Conservation (phyloP, 2,113 vertebrate species). For the Myiopsitta monachus region DNA sequence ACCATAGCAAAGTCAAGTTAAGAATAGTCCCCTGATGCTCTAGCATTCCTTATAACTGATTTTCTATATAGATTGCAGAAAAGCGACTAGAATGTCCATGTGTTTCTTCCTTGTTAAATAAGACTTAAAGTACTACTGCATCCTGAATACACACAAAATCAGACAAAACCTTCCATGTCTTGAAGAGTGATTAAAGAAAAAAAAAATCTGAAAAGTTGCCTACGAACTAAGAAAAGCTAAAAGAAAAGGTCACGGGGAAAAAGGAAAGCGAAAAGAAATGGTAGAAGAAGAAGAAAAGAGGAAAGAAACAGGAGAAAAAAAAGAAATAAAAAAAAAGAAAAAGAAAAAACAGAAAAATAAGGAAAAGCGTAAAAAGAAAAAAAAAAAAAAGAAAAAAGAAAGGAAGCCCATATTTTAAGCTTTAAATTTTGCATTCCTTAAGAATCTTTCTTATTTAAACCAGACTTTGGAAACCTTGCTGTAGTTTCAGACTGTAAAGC, state of each 20-base stretch:
- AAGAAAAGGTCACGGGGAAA: rapidly evolving
- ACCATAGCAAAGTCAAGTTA: not conserved
- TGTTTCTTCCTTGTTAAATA: not conserved
- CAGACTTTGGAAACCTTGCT: constrained; percentile 20
- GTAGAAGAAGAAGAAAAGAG: not conserved
- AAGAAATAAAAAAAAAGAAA: rapidly evolving
- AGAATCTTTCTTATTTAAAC: constrained; percentile 45
- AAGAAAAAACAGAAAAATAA: rapidly evolving
- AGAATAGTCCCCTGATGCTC: not conserved
- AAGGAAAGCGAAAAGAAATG: not conserved
- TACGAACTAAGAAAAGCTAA: not conserved
- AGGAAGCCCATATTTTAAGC: not conserved
- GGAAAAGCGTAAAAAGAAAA: not conserved
- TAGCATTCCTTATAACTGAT: not conserved
- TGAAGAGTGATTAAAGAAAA: not conserved
- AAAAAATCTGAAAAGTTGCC: not conserved
- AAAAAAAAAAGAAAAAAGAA: not conserved
- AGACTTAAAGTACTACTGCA: not conserved
- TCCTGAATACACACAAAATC: not conserved
- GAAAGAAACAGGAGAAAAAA: rapidly evolving
- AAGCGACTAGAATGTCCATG: not conserved
- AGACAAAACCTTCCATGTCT: not conserved
- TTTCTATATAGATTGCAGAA: not conserved
- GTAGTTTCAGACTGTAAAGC: constrained; percentile 23
- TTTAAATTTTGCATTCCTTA: not conserved